Base-by-base conservation (phyloP, 2,797 vertebrate genomes). In the Morus bassanus region DNA sequence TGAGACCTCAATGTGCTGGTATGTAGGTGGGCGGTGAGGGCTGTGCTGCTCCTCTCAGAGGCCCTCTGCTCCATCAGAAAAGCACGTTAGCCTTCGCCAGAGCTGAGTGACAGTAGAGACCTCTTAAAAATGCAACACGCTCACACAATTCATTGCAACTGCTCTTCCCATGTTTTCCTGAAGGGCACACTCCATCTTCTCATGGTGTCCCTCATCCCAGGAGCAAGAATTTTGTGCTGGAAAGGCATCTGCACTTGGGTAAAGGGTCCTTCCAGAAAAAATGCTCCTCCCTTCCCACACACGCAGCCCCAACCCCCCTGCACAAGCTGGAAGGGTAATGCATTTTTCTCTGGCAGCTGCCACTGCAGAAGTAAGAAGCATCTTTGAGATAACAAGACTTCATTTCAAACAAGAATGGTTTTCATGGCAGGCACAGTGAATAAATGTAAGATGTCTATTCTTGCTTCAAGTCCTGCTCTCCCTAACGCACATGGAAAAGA, bases 261-360 rank as follows among this genome's bases (percentile, higher is more conserved):
- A 91, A 88, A 86, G 43, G 82, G 91, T 75, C 39, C 53, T 88
- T 89, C 85, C 79, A 93, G 64, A 85, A 92, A 88, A 91, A 81
- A 22, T 4, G 17, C 24, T 91, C 48, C 68, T 95, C 22, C 50
- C 70, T 93, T 92, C 82, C 79, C 72, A 88, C 85, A 85, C 68
- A 57, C 0, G 0, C 57, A 80, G 69, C 41, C 65, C 75, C 72
- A 85, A 60, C 53, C 85, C 35, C 54, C n/a, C 64, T 82, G 75
- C 57, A 80, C 74, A 92, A 88, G 75, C 61, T 96, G 84, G 82
- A 95, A 91, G 75, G 31, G 33, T 81, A 92, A 89, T 75, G 73
- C 65, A 45, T 92, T 95, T 95, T 94, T 93, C 81, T 75, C 80
- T 85, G 92, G 79, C 91, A 95, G 84, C 81, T 93, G 91, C 89